phyloP scores from a whole-genome alignment of 2,797 vertebrate genomes.

The Muscicapa comitata region DNA sequence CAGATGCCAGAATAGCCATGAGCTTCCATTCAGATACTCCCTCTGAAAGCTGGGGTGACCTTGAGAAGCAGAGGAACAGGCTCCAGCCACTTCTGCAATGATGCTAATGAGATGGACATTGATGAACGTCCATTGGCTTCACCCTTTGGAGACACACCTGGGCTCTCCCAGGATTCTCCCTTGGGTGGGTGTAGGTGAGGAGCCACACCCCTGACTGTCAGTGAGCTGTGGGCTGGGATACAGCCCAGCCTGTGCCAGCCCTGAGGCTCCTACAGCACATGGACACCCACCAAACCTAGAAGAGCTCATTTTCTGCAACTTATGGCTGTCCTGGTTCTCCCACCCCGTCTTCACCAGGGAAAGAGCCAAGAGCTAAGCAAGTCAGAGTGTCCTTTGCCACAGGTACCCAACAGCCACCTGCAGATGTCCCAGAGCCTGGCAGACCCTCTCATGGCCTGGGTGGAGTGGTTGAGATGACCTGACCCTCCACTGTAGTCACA shows the following conservation, averaged over 20 bases:
- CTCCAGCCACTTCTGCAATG: neutral
- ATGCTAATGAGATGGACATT: neutral
- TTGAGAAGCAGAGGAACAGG: neutral
- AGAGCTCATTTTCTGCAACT: neutral
- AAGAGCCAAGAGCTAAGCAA: neutral
- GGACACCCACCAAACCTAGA: neutral
- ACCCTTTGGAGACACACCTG: neutral
- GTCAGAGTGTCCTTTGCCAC: fast-evolving
- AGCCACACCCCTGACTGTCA: neutral
- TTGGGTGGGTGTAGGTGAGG: neutral
- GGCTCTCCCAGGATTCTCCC: neutral
- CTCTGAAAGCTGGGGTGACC: neutral
- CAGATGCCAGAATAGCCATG: neutral
- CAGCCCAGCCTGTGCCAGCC: neutral
- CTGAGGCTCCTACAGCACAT: neutral
- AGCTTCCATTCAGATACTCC: neutral
- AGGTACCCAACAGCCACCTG: fast-evolving
- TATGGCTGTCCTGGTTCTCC: neutral
- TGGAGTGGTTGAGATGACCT: neutral
- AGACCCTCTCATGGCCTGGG: neutral
- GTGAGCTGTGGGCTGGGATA: neutral
- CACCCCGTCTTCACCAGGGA: neutral
- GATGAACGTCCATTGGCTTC: fast-evolving
- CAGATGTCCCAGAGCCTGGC: neutral
- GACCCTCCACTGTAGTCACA: neutral